phyloP scores from a whole-genome alignment of 2,888 invertebrate genomes.

The Euphydryas editha region DNA sequence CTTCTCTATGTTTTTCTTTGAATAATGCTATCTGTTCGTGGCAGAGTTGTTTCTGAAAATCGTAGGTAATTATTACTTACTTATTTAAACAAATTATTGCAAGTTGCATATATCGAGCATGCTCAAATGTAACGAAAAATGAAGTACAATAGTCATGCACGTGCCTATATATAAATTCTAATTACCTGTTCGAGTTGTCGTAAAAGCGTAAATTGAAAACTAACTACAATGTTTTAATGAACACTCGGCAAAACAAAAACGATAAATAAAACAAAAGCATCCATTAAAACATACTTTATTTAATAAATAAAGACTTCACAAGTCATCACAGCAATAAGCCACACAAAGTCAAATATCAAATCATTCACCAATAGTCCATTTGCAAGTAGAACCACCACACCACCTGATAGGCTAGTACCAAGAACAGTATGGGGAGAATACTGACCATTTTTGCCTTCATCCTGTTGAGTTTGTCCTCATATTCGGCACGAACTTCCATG shows the following conservation, averaged over 20 bases:
- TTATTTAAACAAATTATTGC: neutral
- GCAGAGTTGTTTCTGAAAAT: slow-evolving; percentile 84
- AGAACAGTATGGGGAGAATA: slow-evolving; percentile 74
- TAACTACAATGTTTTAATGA: slow-evolving; percentile 58
- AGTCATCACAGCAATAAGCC: slow-evolving; percentile 52
- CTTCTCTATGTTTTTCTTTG: slow-evolving; percentile 79
- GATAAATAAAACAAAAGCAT: slow-evolving; percentile 74
- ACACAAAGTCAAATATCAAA: slow-evolving; percentile 51
- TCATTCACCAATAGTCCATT: slow-evolving; percentile 62
- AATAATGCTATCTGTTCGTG: slow-evolving; percentile 84
- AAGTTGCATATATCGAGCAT: neutral
- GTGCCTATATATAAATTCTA: slow-evolving; percentile 46
- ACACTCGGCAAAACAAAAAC: slow-evolving; percentile 54
- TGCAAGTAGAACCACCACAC: slow-evolving; percentile 79
- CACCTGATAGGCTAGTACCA: slow-evolving; percentile 77
- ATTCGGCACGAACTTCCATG: slow-evolving; percentile 85
- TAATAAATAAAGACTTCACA: slow-evolving; percentile 56
- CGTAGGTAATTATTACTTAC: neutral
- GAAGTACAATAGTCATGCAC: slow-evolving; percentile 36
- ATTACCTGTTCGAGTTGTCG: slow-evolving; percentile 60
- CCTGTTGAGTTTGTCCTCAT: slow-evolving; percentile 89
- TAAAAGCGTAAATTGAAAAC: slow-evolving; percentile 45
- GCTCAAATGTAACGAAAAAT: slow-evolving; percentile 39
- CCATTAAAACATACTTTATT: slow-evolving; percentile 69
- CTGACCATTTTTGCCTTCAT: slow-evolving; percentile 93